These are phyloP conservation scores for Belgica antarctica DNA, from an alignment of 2,888 invertebrate genomes.

Conservation along the genomic window DNA sequence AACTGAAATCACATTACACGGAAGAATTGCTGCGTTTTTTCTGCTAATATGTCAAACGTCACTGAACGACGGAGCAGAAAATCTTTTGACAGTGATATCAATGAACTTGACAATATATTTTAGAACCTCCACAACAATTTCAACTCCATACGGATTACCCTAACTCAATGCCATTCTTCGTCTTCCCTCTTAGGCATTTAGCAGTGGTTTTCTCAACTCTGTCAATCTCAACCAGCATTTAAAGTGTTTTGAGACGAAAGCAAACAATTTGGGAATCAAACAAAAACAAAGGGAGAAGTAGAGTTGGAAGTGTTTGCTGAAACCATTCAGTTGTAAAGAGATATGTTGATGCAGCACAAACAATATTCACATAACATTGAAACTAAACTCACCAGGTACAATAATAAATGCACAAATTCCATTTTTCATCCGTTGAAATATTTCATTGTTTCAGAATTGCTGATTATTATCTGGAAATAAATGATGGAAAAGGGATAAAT, in stretches of 20 bases:
- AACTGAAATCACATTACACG: no score
- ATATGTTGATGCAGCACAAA: constrained; percentile 19
- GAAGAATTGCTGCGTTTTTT: no score
- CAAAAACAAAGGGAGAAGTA: neutral
- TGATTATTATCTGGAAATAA: constrained; percentile 42
- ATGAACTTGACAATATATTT: no score
- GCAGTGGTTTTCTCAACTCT: neutral
- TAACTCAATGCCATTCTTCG: no score
- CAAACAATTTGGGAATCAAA: neutral
- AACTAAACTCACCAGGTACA: constrained; percentile 43
- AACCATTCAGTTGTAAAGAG: neutral
- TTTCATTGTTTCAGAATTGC: constrained; percentile 43
- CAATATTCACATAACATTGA: constrained; percentile 27
- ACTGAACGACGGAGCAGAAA: no score
- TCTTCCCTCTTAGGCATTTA: no score
- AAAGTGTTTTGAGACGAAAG: neutral
- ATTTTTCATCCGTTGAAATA: constrained; percentile 44
- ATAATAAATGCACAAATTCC: constrained; percentile 43
- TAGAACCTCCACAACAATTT: no score
- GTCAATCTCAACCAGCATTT: neutral
- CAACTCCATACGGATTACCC: no score
- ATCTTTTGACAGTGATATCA: neutral
- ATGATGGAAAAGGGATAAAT: constrained; percentile 17
- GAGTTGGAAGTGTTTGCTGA: neutral
- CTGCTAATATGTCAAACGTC: no score